Conservation (phyloP, 2,888 invertebrate species). For the Athalia circularis region DNA sequence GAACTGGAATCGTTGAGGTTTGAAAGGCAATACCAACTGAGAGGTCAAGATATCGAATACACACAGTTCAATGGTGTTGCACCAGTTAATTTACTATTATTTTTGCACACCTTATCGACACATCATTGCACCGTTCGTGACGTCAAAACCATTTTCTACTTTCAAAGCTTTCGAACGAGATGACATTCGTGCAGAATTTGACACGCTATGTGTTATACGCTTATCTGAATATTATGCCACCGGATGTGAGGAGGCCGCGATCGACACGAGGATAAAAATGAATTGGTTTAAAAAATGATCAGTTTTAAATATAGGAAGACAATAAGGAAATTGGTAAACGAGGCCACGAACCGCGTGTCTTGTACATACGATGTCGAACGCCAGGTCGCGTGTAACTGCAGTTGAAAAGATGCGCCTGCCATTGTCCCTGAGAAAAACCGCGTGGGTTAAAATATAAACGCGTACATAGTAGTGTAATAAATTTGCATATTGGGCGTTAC, state of each 20-base stretch:
- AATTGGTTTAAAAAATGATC: too few species aligned
- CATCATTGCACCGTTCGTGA: not conserved
- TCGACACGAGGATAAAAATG: too few species aligned
- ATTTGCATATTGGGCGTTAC: conserved; percentile 59
- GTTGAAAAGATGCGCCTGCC: conserved; percentile 27
- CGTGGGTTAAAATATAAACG: conserved; percentile 46
- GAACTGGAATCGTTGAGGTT: not conserved
- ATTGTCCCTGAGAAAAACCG: conserved; percentile 32
- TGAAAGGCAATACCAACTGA: conserved; percentile 8
- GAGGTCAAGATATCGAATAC: conserved; percentile 18
- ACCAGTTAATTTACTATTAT: conserved; percentile 29
- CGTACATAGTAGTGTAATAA: conserved; percentile 46
- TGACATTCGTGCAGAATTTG: too few species aligned
- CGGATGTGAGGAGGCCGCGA: too few species aligned
- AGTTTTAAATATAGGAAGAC: too few species aligned
- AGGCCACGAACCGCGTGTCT: not conserved
- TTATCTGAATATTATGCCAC: too few species aligned
- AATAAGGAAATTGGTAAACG: conserved; percentile 4
- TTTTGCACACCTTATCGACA: not conserved
- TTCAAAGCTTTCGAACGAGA: not conserved
- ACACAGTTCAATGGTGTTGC: not conserved
- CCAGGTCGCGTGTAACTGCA: conserved; percentile 26
- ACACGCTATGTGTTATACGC: too few species aligned
- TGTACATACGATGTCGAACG: conserved; percentile 6
- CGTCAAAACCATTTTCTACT: too few species aligned